A percentile compares a stretch with the other conserved stretches of the same genome.
Evolutionary conservation across 1,140 invertebrate species (phyloP).

Genomic region (Camponotus vicinus): DNA sequence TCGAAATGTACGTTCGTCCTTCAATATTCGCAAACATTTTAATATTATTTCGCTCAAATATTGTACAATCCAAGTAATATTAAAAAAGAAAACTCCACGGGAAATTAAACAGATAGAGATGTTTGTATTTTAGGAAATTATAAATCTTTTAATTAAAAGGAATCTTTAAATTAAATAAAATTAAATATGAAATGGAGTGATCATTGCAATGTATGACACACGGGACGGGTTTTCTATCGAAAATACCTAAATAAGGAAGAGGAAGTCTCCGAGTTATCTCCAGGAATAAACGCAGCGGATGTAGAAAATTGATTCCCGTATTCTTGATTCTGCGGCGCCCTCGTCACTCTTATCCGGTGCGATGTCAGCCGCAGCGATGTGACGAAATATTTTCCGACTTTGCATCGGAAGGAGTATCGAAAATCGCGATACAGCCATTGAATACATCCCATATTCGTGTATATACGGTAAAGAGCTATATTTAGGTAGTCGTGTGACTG

Average conservation of each 20-base stretch:
- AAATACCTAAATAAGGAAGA: conserved; percentile 1
- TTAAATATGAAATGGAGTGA: not conserved
- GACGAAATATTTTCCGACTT: conserved; percentile 64
- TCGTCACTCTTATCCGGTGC: conserved; percentile 59
- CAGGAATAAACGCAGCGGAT: conserved; percentile 48
- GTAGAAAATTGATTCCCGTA: conserved; percentile 56
- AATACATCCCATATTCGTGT: conserved; percentile 59
- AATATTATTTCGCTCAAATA: not conserved
- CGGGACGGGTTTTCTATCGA: not conserved
- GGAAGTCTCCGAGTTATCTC: not conserved
- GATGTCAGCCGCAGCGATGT: conserved; percentile 54
- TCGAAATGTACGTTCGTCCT: not conserved
- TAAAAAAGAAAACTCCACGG: not conserved
- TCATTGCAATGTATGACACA: no score
- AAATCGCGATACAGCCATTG: conserved; percentile 57
- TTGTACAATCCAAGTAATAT: not conserved
- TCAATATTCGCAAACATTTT: not conserved
- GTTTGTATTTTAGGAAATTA: not conserved
- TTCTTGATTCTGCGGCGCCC: conserved; percentile 52
- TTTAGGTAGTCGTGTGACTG: conserved; percentile 62
- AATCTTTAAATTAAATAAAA: not conserved
- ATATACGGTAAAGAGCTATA: conserved; percentile 45
- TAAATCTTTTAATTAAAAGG: not conserved
- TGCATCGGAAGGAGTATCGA: conserved; percentile 51
- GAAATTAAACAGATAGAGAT: not conserved